Conservation (phyloP, 37 sponge, comb jelly and placozoan species). For the Diacarnus erythraeanus region DNA sequence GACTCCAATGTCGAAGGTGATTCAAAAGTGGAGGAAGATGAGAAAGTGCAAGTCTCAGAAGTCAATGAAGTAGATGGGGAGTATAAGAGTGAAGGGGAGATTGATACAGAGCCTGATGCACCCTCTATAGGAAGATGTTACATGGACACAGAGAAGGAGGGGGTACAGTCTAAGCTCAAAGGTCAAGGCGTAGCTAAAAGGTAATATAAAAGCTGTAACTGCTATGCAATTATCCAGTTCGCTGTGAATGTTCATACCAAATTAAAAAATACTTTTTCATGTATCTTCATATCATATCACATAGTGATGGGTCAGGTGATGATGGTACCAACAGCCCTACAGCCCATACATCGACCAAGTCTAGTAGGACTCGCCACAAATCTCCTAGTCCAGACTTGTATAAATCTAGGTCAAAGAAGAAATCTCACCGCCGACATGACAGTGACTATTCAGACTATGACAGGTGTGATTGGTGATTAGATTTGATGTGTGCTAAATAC, state of each 20-base stretch:
- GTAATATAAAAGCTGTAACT: no score
- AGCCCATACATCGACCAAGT: no score
- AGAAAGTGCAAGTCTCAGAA: conserved; percentile 3
- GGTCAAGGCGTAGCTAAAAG: not conserved
- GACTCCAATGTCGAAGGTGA: no score
- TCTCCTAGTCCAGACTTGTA: conserved; percentile 11
- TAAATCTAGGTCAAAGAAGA: not conserved
- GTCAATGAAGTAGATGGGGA: not conserved
- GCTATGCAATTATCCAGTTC: not conserved
- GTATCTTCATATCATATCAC: not conserved
- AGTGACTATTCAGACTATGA: conserved; percentile 20
- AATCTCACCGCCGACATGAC: not conserved
- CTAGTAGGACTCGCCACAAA: not conserved
- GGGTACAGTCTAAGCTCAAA: not conserved
- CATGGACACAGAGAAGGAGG: no score
- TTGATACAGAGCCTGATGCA: no score
- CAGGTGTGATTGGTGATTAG: not conserved
- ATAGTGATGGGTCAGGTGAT: not conserved
- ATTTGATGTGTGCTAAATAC: not conserved
- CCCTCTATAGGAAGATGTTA: no score
- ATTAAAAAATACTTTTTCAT: not conserved
- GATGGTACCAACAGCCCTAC: not conserved
- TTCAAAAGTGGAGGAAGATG: not conserved
- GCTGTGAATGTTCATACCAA: not conserved
- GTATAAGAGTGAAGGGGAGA: conserved; percentile 20